Evolutionary conservation across 2,797 vertebrate genomes (phyloP).

Genomic region (Anas georgica): DNA sequence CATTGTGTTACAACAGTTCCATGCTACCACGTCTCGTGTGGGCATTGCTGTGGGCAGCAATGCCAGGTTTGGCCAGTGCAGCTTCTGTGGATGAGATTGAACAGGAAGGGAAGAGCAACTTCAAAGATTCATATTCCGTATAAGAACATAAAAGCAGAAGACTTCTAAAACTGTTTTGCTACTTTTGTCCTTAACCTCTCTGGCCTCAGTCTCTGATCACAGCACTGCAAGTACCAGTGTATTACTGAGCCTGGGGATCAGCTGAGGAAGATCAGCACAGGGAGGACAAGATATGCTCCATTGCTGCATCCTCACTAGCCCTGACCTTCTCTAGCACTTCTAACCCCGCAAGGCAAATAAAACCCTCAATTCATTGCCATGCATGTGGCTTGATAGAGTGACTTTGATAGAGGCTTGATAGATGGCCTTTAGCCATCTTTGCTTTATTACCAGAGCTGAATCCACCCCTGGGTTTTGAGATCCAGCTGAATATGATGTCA

Average conservation of each 20-base stretch:
- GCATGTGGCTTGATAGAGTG: neutral
- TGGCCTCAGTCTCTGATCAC: neutral
- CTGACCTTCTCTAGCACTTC: neutral
- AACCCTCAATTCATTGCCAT: neutral
- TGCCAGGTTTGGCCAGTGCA: neutral
- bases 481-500: neutral
- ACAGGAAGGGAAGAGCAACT: neutral
- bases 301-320: neutral
- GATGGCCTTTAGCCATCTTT: neutral
- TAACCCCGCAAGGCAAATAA: neutral
- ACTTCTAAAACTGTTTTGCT: neutral
- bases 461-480: neutral
- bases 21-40: neutral
- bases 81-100: neutral
- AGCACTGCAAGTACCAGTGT: neutral
- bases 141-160: neutral
- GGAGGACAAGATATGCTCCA: neutral
- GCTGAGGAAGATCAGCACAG: neutral
- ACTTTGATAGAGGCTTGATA: neutral
- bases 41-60: neutral
- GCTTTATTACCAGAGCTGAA: neutral
- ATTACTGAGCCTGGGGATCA: neutral
- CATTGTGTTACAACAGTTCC: fast-evolving
- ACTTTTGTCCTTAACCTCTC: neutral
- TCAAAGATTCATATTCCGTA: neutral